A percentile compares a stretch with the other conserved stretches of the same genome.
phyloP scores from a whole-genome alignment of 2,888 invertebrate species.

The Cactoblastis cactorum region DNA sequence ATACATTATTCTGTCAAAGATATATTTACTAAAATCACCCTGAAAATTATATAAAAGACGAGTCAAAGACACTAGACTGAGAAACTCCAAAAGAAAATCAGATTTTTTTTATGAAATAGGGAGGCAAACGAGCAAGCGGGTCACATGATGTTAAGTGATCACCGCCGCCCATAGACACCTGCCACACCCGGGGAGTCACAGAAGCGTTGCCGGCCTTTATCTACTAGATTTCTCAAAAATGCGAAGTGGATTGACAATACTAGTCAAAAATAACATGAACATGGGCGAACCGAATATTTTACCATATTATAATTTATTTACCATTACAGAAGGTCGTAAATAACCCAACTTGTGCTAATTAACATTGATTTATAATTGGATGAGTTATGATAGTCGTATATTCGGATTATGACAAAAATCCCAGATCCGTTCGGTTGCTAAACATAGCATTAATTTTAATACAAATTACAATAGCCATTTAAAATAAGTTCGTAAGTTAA shows the following conservation, averaged over 20 bases:
- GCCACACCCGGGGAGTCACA: too few relatives aligned
- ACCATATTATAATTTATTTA: conserved; percentile 2
- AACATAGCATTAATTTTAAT: background rate
- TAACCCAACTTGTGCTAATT: conserved; percentile 3
- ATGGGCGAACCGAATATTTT: background rate
- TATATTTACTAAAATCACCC: too few relatives aligned
- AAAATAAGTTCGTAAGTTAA: conserved; percentile 9
- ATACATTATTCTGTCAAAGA: too few relatives aligned
- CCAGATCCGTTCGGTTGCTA: background rate
- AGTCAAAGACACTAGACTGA: too few relatives aligned
- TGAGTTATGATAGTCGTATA: conserved; percentile 3
- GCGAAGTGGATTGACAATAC: background rate
- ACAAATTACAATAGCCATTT: conserved; percentile 1
- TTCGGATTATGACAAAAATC: conserved; percentile 6
- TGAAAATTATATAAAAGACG: too few relatives aligned
- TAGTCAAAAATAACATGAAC: background rate
- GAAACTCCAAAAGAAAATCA: too few relatives aligned
- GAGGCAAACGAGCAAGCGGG: too few relatives aligned
- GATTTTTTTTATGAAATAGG: too few relatives aligned
- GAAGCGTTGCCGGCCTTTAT: background rate
- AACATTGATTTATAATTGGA: conserved; percentile 9
- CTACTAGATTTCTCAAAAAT: background rate
- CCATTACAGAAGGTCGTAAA: background rate
- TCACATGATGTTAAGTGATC: too few relatives aligned
- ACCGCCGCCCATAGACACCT: too few relatives aligned